Evolutionary conservation across 2,888 invertebrate genomes (phyloP).

Genomic region (Nymphalis c-album): DNA sequence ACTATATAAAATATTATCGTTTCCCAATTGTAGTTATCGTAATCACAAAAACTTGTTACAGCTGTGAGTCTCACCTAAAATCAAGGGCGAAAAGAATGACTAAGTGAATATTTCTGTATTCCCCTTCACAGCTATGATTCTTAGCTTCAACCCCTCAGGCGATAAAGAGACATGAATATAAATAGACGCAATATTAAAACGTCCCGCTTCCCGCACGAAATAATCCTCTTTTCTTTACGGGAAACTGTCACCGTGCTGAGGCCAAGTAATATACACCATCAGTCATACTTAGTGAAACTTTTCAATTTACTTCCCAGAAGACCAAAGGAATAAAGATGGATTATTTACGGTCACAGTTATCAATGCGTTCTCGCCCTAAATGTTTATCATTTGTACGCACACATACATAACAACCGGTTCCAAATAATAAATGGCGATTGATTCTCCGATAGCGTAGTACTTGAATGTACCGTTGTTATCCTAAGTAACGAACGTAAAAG

Average conservation of each 20-base stretch:
- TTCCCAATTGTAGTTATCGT: neutral
- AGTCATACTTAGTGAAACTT: constrained; percentile 79
- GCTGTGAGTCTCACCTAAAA: constrained; percentile 31
- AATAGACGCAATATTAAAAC: constrained; percentile 77
- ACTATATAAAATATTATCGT: neutral
- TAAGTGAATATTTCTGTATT: constrained; percentile 73
- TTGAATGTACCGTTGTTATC: no score
- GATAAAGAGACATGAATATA: constrained; percentile 74
- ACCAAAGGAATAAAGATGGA: constrained; percentile 74
- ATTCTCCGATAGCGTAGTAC: neutral
- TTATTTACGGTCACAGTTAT: constrained; percentile 45
- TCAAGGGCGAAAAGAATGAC: constrained; percentile 50
- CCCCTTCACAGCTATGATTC: constrained; percentile 66
- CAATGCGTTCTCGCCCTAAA: constrained; percentile 22
- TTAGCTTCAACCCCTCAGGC: constrained; percentile 56
- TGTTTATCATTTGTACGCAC: constrained; percentile 1
- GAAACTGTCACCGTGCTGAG: constrained; percentile 69
- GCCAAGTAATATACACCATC: constrained; percentile 77
- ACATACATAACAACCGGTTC: neutral
- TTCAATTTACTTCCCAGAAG: constrained; percentile 74
- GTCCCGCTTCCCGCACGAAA: constrained; percentile 64
- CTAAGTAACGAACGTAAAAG: no score
- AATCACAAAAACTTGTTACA: neutral
- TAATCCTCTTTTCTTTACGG: constrained; percentile 75
- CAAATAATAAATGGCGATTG: neutral